Base-by-base conservation (phyloP, 2,113 vertebrate species). In the Etheostoma cragini region DNA sequence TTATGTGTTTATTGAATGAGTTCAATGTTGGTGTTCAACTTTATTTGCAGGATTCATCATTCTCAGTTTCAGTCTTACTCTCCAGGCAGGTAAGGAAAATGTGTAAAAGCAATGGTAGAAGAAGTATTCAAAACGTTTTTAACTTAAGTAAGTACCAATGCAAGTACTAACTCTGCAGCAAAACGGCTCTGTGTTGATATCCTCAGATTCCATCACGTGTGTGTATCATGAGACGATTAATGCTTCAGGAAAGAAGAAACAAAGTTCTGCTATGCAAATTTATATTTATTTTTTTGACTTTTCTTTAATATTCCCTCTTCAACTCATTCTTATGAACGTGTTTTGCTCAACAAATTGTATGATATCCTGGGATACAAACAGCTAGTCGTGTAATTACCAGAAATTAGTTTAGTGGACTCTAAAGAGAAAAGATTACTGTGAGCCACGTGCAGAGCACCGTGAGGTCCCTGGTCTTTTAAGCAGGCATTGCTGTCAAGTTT, bases 31-130 rank as follows among this genome's bases (percentile, higher is more conserved):
- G 3, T 57, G 8, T 54, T 24, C 6, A 24, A 50, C 17, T 60
- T 33, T 52, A 15, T 75, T 69, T 65, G 12, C 65, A 84, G 82
- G 50, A 3, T 50, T 3, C 1, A 0, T 76, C 13, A 15, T 64
- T 26, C 19, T 76, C 19, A 12, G 10, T 33, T 14, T 71, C 33
- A 75, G 15, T 30, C 11, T 60, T 21, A 26, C 72, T 60, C 60
- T 69, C 5, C 76, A 84, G 45, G 17, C 45, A 76, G 66, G 82
- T 84, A 71, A 79, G 53, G 24, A 30, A 46, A 45, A 46, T 45
- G 35, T 14, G n/a, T 63, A 19, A n/a, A 64, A 64, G 12, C 19
- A 22, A 11, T 12, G 21, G 6, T 38, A 2, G 16, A 42, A 63
- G 21, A 63, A 42, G 21, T 22, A 30, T 4, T 30, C 0, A 17